These are phyloP conservation scores for Nothobranchius furzeri DNA, from an alignment of 2,113 vertebrate species.

Conservation along the genomic window DNA sequence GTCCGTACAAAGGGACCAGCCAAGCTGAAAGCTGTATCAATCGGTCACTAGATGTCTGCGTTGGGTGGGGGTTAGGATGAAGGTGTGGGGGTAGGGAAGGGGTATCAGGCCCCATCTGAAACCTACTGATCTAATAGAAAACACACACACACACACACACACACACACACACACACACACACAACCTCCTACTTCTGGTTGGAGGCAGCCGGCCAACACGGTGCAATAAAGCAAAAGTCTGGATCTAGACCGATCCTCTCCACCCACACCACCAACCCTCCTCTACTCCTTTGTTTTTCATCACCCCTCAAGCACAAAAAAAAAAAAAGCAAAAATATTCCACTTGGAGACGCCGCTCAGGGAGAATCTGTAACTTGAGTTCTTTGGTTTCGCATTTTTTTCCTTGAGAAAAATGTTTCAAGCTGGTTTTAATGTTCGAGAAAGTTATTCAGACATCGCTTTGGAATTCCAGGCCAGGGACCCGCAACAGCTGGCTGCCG, in stretches of 20 bases:
- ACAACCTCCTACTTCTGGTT: constrained; percentile 44
- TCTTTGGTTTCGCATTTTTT: not conserved
- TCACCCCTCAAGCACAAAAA: not conserved
- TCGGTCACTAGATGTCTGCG: constrained; percentile 35
- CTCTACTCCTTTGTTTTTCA: constrained; percentile 4
- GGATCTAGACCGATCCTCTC: constrained; percentile 19
- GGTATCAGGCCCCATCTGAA: constrained; percentile 41
- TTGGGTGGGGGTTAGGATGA: constrained; percentile 27
- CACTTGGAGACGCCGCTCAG: not conserved
- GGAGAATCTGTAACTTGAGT: not conserved
- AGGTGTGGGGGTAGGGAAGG: constrained; percentile 15
- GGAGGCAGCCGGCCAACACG: constrained; percentile 53
- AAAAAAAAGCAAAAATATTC: not conserved
- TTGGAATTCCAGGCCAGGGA: constrained; percentile 55
- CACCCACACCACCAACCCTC: constrained; percentile 18
- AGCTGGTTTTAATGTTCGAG: not conserved
- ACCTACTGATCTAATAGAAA: constrained; percentile 58
- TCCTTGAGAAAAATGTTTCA: constrained; percentile 1
- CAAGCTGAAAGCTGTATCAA: constrained; percentile 49
- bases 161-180: not conserved
- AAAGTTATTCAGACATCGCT: constrained; percentile 39
- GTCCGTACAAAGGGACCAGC: constrained; percentile 41
- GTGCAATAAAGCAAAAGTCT: constrained; percentile 59
- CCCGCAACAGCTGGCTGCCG: constrained; percentile 65
- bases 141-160: not conserved